Percentiles rank a stretch among this genome's conserved stretches.
Conservation (phyloP, 2,888 invertebrate species). For the Drosophila parthenogenetica region DNA sequence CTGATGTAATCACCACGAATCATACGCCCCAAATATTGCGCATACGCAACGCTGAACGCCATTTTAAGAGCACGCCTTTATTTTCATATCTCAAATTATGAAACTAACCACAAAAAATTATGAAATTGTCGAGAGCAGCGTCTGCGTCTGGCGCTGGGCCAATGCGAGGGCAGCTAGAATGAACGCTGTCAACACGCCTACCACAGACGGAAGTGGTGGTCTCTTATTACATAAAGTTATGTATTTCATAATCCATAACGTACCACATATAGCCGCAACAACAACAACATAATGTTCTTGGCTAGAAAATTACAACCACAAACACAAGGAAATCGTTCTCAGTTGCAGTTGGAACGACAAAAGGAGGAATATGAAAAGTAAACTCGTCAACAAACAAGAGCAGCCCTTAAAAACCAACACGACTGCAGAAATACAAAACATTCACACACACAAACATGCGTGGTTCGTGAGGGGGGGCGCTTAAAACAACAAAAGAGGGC, state of each 20-base stretch:
- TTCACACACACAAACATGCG: slow-evolving; percentile 11
- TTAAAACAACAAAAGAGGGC: slow-evolving; percentile 71
- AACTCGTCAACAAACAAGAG: slow-evolving; percentile 53
- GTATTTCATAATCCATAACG: slow-evolving; percentile 76
- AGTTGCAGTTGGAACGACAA: slow-evolving; percentile 15
- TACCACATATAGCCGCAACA: slow-evolving; percentile 18
- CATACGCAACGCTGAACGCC: slow-evolving; percentile 55
- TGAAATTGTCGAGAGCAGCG: slow-evolving; percentile 44
- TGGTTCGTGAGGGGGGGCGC: slow-evolving; percentile 51
- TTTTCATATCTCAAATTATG: slow-evolving; percentile 47
- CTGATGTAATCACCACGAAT: too few species aligned
- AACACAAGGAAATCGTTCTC: slow-evolving; percentile 55
- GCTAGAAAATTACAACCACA: slow-evolving; percentile 75
- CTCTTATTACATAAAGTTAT: slow-evolving; percentile 72
- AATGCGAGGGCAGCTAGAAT: slow-evolving; percentile 45
- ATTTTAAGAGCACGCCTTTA: slow-evolving; percentile 30
- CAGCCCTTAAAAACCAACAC: slow-evolving; percentile 66
- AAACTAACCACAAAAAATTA: slow-evolving; percentile 68
- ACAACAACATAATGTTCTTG: slow-evolving; percentile 27
- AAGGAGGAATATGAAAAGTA: slow-evolving; percentile 28
- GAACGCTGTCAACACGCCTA: slow-evolving; percentile 31
- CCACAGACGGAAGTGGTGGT: slow-evolving; percentile 35
- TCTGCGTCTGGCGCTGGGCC: slow-evolving; percentile 39
- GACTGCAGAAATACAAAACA: slow-evolving; percentile 22
- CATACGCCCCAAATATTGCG: slow-evolving; percentile 40